Percentiles rank a stretch among this genome's conserved stretches.
phyloP scores from a whole-genome alignment of 2,888 invertebrate species.

The Anoncus sp. region DNA sequence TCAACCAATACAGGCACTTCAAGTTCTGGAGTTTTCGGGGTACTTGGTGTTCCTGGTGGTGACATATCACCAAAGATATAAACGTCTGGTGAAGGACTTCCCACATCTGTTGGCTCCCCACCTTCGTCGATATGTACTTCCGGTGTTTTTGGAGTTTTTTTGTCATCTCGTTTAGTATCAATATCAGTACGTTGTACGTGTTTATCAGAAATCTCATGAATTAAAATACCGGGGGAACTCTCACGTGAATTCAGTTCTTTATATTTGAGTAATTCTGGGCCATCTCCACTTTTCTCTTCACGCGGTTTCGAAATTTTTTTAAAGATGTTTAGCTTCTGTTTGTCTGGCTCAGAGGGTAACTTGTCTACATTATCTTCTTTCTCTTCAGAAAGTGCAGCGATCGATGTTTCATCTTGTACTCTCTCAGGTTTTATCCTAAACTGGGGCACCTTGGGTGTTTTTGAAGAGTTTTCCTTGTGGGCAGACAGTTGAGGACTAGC shows the following conservation, averaged over 20 bases:
- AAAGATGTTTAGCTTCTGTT: constrained; percentile 94
- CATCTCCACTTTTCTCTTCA: constrained; percentile 87
- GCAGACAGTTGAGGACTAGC: constrained; percentile 73
- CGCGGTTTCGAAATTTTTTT: constrained; percentile 91
- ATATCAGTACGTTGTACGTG: constrained; percentile 64
- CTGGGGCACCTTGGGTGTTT: constrained; percentile 72
- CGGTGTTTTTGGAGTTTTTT: constrained; percentile 81
- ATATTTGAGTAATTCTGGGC: constrained; percentile 78
- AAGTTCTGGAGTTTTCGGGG: constrained; percentile 86
- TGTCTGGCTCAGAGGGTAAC: constrained; percentile 91
- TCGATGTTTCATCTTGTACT: constrained; percentile 30
- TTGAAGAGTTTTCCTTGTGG: constrained; percentile 70
- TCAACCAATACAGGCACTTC: constrained; percentile 85
- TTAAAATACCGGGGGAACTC: constrained; percentile 82
- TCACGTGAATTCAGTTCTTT: constrained; percentile 82
- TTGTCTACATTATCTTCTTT: constrained; percentile 86
- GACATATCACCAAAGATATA: constrained; percentile 83
- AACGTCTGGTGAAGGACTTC: constrained; percentile 81
- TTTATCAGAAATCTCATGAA: constrained; percentile 82
- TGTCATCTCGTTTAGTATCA: constrained; percentile 75
- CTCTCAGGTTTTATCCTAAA: constrained; percentile 76
- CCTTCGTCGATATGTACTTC: constrained; percentile 72
- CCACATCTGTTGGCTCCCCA: constrained; percentile 72
- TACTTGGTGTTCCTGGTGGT: constrained; percentile 85
- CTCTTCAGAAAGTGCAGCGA: constrained; percentile 80